Evolutionary conservation across 2,113 vertebrate genomes (phyloP).

Genomic region (Anoura caudifer): DNA sequence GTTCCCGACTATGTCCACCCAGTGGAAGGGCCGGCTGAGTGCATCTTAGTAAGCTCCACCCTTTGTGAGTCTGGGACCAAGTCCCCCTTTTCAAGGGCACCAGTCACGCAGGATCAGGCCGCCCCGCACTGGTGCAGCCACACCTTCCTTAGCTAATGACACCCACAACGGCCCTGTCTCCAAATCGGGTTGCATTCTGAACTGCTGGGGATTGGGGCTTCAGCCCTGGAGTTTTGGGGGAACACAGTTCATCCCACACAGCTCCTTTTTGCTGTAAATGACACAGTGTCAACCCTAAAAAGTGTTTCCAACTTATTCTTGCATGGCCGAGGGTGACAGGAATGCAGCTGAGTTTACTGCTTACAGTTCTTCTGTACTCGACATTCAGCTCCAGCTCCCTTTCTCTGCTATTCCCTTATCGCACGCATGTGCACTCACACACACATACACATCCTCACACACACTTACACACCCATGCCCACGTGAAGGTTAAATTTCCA

Average conservation of each 20-base stretch:
- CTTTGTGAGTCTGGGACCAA: neutral
- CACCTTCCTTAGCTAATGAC: neutral
- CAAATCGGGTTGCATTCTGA: too few species aligned
- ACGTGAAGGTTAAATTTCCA: neutral
- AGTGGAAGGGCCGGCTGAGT: neutral
- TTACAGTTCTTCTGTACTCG: neutral
- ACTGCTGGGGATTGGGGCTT: neutral
- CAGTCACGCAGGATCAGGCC: neutral
- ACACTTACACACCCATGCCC: neutral
- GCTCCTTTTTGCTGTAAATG: neutral
- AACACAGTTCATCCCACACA: too few species aligned
- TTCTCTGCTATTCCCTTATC: neutral
- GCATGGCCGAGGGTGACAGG: fast-evolving
- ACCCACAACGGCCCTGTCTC: too few species aligned
- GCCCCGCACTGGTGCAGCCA: neutral
- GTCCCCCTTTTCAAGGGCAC: neutral
- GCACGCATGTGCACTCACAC: fast-evolving
- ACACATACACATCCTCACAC: too few species aligned
- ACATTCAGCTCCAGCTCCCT: neutral
- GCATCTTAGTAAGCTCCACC: too few species aligned
- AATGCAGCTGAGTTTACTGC: neutral
- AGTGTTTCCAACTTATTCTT: neutral
- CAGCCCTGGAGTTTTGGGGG: too few species aligned
- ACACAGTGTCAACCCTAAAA: neutral
- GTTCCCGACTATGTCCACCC: neutral